phyloP scores from a whole-genome alignment of 92 coral and sea anemone species.

The Blastomussa wellsi region DNA sequence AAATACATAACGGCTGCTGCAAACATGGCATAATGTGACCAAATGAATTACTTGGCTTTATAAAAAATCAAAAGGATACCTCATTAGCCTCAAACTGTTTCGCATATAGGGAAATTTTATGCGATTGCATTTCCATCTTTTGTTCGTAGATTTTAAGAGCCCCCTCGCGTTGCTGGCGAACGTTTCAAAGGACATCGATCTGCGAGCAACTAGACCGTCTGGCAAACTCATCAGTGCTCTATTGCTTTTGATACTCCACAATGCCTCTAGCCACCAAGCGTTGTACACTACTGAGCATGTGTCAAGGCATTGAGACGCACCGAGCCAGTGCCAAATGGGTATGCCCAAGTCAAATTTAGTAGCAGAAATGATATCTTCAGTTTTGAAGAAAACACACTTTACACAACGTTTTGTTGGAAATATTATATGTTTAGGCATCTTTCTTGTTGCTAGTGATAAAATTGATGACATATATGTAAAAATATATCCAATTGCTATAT shows the following conservation, averaged over 20 bases:
- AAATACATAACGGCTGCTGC: too few relatives aligned
- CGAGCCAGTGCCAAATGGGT: too few relatives aligned
- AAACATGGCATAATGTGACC: too few relatives aligned
- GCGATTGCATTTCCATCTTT: background rate
- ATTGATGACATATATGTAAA: background rate
- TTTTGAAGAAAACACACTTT: background rate
- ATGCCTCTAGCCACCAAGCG: background rate
- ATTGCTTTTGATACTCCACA: background rate
- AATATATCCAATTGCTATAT: background rate
- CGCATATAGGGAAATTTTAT: background rate
- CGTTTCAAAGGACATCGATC: too few relatives aligned
- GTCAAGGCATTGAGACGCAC: background rate
- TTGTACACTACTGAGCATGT: background rate
- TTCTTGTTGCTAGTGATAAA: background rate
- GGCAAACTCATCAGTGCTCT: background rate
- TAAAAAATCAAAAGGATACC: too few relatives aligned
- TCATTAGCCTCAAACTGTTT: background rate
- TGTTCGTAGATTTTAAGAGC: background rate
- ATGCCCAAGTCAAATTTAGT: too few relatives aligned
- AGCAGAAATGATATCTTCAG: too few relatives aligned
- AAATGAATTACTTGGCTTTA: too few relatives aligned
- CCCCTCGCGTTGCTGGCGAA: too few relatives aligned
- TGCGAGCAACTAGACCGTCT: background rate
- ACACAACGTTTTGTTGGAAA: background rate
- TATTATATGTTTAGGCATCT: too few relatives aligned